phyloP scores from a whole-genome alignment of 1,140 invertebrate genomes.

The Grapholita molesta region DNA sequence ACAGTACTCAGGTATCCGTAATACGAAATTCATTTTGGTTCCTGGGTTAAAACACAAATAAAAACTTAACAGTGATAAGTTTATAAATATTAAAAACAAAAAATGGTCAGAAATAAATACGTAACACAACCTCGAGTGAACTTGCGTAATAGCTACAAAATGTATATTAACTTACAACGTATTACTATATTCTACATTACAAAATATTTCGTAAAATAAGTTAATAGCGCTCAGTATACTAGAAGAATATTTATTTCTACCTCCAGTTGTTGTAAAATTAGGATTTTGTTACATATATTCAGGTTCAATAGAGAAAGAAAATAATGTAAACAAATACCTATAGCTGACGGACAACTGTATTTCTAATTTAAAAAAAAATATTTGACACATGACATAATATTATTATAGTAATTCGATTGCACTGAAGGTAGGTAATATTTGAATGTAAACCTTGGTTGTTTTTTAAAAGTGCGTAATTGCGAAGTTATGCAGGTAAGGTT shows the following conservation, averaged over 20 bases:
- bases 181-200: neutral
- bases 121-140: conserved; percentile 70
- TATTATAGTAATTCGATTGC: no score
- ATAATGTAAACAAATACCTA: no score
- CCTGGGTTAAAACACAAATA: conserved; percentile 25
- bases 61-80: conserved; percentile 24
- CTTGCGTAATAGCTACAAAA: conserved; percentile 30
- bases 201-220: neutral
- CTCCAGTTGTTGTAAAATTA: neutral
- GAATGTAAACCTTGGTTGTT: no score
- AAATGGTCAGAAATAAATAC: conserved; percentile 38
- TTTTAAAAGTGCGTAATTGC: no score
- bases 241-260: neutral
- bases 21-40: conserved; percentile 50
- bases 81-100: conserved; percentile 24
- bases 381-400: no score
- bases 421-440: no score
- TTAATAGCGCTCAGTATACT: neutral
- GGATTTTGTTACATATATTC: no score
- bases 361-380: no score
- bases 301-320: no score
- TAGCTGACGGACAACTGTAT: no score
- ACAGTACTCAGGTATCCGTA: conserved; percentile 58
- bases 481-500: no score
- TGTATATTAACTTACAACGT: neutral